Conservation (phyloP, 2,888 invertebrate genomes). For the Leucozona laternaria region DNA sequence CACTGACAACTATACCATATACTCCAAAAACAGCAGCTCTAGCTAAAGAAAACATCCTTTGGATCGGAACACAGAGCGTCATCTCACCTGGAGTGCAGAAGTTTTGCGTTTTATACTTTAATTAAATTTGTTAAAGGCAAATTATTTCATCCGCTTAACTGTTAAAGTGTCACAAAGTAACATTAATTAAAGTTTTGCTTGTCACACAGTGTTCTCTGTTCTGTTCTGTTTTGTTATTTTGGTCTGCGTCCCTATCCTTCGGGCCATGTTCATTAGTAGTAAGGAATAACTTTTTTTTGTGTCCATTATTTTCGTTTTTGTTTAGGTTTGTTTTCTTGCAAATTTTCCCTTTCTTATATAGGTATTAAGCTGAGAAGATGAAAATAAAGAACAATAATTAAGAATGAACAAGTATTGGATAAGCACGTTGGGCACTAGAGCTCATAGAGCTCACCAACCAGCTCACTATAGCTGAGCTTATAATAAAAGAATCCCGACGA, state of each 20-base stretch:
- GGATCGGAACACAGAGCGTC: neutral
- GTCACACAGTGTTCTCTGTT: constrained; percentile 43
- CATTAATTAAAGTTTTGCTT: constrained; percentile 72
- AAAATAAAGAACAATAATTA: constrained; percentile 57
- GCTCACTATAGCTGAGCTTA: constrained; percentile 5
- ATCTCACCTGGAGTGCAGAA: constrained; percentile 36
- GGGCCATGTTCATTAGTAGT: constrained; percentile 49
- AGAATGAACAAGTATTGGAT: constrained; percentile 33
- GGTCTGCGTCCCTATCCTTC: constrained; percentile 34
- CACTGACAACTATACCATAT: neutral
- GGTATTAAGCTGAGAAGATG: constrained; percentile 28
- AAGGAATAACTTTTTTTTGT: constrained; percentile 20
- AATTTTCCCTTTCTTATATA: constrained; percentile 24
- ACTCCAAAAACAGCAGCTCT: neutral
- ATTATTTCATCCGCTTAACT: constrained; percentile 71
- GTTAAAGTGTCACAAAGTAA: constrained; percentile 73
- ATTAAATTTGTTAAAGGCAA: constrained; percentile 71
- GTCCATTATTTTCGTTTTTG: constrained; percentile 30
- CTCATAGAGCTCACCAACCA: constrained; percentile 1
- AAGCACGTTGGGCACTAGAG: constrained; percentile 11
- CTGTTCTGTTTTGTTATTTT: constrained; percentile 49
- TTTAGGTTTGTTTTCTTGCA: constrained; percentile 22
- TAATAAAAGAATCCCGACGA: constrained; percentile 45
- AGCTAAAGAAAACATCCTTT: constrained; percentile 26
- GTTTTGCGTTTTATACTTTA: constrained; percentile 64